These are phyloP conservation scores for Lerema accius DNA, from an alignment of 1,140 invertebrate species.

Conservation along the genomic window DNA sequence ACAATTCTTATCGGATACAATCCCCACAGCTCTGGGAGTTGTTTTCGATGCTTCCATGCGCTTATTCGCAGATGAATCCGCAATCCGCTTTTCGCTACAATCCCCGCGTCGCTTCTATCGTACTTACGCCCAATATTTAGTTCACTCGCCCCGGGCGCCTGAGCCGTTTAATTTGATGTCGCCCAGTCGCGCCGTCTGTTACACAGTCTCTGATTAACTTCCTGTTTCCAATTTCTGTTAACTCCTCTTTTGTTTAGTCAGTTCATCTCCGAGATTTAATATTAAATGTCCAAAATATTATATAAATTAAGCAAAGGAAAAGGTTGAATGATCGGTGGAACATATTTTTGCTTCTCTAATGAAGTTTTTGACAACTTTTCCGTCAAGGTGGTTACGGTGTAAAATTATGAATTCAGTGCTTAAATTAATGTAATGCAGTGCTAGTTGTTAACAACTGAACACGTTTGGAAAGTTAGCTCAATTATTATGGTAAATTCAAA, in stretches of 20 bases:
- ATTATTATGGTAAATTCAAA: too few species aligned
- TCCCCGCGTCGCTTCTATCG: background rate
- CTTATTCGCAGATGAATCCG: too few species aligned
- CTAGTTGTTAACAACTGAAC: too few species aligned
- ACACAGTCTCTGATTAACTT: conserved; percentile 71
- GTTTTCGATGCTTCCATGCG: too few species aligned
- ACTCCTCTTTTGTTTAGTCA: conserved; percentile 55
- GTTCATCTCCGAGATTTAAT: conserved; percentile 37
- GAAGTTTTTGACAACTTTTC: too few species aligned
- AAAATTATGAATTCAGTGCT: too few species aligned
- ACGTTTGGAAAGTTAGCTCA: too few species aligned
- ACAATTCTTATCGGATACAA: too few species aligned
- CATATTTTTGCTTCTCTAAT: too few species aligned
- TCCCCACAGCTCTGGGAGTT: too few species aligned
- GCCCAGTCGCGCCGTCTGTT: conserved; percentile 54
- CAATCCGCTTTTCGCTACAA: conserved; percentile 7
- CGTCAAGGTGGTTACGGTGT: too few species aligned
- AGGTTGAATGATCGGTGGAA: background rate
- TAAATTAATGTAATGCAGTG: too few species aligned
- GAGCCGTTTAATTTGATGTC: conserved; percentile 71
- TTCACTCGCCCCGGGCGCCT: conserved; percentile 44
- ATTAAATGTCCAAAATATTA: conserved; percentile 22
- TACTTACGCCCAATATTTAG: conserved; percentile 30
- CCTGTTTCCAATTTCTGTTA: conserved; percentile 76
- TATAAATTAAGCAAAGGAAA: conserved; percentile 19